A percentile compares a stretch with the other conserved stretches of the same genome.
Evolutionary conservation across 2,888 invertebrate genomes (phyloP).

Genomic region (Agriotes lineatus): DNA sequence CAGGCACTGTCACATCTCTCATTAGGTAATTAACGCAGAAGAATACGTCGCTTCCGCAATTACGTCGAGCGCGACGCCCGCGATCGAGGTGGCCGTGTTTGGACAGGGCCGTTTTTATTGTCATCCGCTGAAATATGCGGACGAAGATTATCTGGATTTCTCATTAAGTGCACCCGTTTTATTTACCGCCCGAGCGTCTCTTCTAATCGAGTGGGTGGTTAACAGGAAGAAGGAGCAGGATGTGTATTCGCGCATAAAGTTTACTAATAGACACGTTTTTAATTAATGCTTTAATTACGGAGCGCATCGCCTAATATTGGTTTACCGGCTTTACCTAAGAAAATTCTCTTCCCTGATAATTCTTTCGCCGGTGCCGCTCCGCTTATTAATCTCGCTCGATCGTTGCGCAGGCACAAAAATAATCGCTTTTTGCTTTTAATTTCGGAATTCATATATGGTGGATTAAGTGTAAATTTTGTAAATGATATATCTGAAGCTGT

Average conservation of each 20-base stretch:
- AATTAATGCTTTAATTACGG: conserved; percentile 49
- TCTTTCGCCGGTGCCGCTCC: too few relatives aligned
- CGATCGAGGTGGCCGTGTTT: conserved; percentile 31
- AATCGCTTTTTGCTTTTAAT: too few relatives aligned
- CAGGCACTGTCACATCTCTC: conserved; percentile 49
- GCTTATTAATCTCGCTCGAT: too few relatives aligned
- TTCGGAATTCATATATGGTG: too few relatives aligned
- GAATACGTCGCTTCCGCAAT: conserved; percentile 69
- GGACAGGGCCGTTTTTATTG: conserved; percentile 35
- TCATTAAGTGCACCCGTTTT: conserved; percentile 43
- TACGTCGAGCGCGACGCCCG: conserved; percentile 52
- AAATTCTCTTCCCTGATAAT: not conserved
- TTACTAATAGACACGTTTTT: conserved; percentile 52
- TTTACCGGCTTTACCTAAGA: conserved; percentile 31
- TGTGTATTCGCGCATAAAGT: conserved; percentile 46
- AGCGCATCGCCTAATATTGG: conserved; percentile 42
- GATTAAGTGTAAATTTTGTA: too few relatives aligned
- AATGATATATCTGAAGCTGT: too few relatives aligned
- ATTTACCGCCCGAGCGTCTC: conserved; percentile 40
- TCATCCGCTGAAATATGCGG: conserved; percentile 32
- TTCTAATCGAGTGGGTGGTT: conserved; percentile 40
- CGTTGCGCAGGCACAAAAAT: too few relatives aligned
- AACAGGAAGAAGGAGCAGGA: conserved; percentile 40
- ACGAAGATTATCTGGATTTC: conserved; percentile 42
- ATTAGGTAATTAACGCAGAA: conserved; percentile 60